These are phyloP conservation scores for Gopherus flavomarginatus DNA, from an alignment of 2,113 vertebrate genomes.

Conservation along the genomic window DNA sequence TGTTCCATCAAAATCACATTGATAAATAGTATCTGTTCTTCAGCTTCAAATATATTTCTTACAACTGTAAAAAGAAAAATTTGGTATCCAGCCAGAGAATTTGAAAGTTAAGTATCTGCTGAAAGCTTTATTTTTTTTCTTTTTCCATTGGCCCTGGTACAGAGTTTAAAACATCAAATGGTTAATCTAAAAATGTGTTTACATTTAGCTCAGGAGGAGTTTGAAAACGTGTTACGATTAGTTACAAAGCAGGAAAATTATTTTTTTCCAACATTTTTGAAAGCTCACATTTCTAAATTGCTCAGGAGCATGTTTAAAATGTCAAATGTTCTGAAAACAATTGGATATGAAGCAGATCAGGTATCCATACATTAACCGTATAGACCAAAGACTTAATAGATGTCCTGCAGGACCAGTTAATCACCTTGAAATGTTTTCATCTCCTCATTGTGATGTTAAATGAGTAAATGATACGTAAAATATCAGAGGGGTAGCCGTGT, in stretches of 20 bases:
- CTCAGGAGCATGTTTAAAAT: background rate
- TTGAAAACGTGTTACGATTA: background rate
- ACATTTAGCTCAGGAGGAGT: background rate
- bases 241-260: background rate
- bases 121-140: background rate
- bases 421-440: background rate
- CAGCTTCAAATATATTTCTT: background rate
- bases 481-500: too few species aligned
- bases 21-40: background rate
- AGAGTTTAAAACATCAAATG: background rate
- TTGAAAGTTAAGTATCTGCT: background rate
- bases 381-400: accelerated
- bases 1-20: background rate
- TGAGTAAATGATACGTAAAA: background rate
- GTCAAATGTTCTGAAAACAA: background rate
- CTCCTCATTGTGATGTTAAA: background rate
- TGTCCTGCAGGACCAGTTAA: background rate
- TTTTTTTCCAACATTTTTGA: background rate
- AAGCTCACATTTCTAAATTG: background rate
- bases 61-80: accelerated
- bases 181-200: background rate
- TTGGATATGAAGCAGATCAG: background rate
- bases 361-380: background rate
- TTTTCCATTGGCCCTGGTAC: background rate
- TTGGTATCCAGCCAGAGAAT: background rate